Base-by-base conservation (phyloP, 2,888 invertebrate species). In the Caenorhabditis virilis region DNA sequence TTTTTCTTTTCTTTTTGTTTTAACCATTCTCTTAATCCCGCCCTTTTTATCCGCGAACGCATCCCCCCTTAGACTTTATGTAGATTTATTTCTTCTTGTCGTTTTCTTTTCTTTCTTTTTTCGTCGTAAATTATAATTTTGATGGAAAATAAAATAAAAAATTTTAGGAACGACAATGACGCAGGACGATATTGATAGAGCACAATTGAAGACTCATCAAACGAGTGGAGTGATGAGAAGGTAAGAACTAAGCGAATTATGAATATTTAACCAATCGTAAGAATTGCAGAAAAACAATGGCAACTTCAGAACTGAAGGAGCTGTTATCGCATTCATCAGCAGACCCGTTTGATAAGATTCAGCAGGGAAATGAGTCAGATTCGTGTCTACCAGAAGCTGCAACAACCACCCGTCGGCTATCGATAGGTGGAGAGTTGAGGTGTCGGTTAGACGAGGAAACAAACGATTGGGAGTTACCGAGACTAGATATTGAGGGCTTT, bases 401-500 rank as follows among this genome's bases (percentile, higher is more conserved):
- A 2, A 23, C 47, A 11, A 15, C 45, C 4, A 57, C 63, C 6
- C 26, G 63, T 27, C 38, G 63, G 35, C 49, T 63, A 53, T 63
- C 63, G 1, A 58, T 63, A 20, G 47, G 47, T 20, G 47, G 35
- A 25, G 9, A 2, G 20, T 27, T 16, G 30, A 23, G 13, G 30
- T 3, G 2, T 7, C 9, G 30, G 1, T 25, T 30, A 30, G 7
- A 35, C 9, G 23, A 23, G 9, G 50, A 35, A 39, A 52, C 49
- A 18, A 57, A 64, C 39, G 75, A 75, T 38, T 72, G 61, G 53
- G 65, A 75, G 52, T 54, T 69, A 22, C 59, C 65, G 9, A 56
- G 72, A 36, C 60, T 76, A 13, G 65, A 68, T 16, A 67, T 72
- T 18, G 62, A 69, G 39, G 71, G 67, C 30, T 75, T 73, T 59